These are phyloP conservation scores for Acanthochromis polyacanthus DNA, from an alignment of 2,113 vertebrate genomes.

Conservation along the genomic window DNA sequence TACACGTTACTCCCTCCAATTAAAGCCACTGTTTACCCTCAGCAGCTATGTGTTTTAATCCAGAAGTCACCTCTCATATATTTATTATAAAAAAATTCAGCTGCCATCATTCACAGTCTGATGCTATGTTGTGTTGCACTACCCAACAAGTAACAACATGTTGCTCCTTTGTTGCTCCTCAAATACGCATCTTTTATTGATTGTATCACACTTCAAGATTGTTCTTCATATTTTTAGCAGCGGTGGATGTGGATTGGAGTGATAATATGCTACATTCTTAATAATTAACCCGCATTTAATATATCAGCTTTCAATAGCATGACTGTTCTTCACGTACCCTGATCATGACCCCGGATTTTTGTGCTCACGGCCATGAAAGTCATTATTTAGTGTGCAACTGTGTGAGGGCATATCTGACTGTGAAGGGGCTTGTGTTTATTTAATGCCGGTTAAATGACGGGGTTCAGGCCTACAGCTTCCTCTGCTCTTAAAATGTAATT, in stretches of 20 bases:
- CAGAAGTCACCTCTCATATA: not conserved
- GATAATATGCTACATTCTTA: slow-evolving; percentile 13
- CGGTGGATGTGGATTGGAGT: not conserved
- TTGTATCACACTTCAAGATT: not conserved
- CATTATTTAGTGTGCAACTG: slow-evolving; percentile 63
- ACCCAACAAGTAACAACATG: slow-evolving; percentile 44
- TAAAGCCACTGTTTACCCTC: slow-evolving; percentile 33
- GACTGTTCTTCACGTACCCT: slow-evolving; percentile 26
- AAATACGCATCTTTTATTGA: slow-evolving; percentile 29
- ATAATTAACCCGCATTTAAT: slow-evolving; percentile 36
- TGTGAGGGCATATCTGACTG: slow-evolving; percentile 67
- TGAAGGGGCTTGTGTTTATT: slow-evolving; percentile 69
- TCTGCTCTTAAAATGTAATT: slow-evolving; percentile 74
- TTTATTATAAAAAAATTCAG: slow-evolving; percentile 8
- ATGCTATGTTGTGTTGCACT: slow-evolving; percentile 24
- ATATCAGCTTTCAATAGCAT: slow-evolving; percentile 26
- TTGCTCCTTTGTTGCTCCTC: slow-evolving; percentile 16
- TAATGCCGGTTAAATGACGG: slow-evolving; percentile 71
- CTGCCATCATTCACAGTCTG: slow-evolving; percentile 26
- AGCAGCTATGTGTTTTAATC: slow-evolving; percentile 12
- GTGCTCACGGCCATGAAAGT: slow-evolving; percentile 48
- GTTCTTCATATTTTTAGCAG: not conserved
- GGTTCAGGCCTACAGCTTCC: slow-evolving; percentile 70
- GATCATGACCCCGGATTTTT: slow-evolving; percentile 59
- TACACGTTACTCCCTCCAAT: slow-evolving; percentile 27